These are phyloP conservation scores for Orchestia grillus DNA, from an alignment of 1,140 invertebrate genomes.

Conservation along the genomic window DNA sequence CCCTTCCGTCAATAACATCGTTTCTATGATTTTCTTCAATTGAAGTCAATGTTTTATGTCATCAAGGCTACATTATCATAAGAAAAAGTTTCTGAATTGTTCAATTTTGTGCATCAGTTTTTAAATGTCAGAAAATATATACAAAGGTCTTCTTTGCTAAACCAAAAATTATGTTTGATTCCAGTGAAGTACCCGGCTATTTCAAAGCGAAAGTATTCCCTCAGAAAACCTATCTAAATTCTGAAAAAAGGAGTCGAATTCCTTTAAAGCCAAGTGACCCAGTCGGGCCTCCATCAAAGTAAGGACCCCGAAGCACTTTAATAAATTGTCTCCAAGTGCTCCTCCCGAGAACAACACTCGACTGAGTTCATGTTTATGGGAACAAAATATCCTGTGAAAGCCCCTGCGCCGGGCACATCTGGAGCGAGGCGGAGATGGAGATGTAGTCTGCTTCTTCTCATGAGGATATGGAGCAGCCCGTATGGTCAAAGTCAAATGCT, in stretches of 20 bases:
- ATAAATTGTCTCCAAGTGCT: conserved; percentile 8
- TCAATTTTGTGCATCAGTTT: background rate
- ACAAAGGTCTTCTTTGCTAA: background rate
- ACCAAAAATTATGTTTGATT: background rate
- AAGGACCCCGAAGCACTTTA: background rate
- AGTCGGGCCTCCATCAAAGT: background rate
- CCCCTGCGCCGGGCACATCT: background rate
- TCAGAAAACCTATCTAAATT: background rate
- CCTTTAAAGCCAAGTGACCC: background rate
- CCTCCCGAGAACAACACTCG: background rate
- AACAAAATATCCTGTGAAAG: background rate
- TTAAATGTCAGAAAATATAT: background rate
- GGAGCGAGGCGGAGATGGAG: background rate
- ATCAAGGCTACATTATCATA: too few species aligned
- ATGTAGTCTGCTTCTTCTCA: background rate
- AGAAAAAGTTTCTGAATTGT: too few species aligned
- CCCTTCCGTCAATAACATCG: too few species aligned
- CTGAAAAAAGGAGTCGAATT: background rate
- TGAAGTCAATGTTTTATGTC: too few species aligned
- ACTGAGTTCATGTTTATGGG: background rate
- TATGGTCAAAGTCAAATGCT: background rate
- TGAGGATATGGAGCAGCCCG: background rate
- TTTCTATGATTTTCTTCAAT: too few species aligned
- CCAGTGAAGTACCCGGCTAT: background rate
- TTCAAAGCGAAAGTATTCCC: background rate